A percentile compares a stretch with the other conserved stretches of the same genome.
These are phyloP conservation scores for Spisula solida DNA, from an alignment of 2,888 invertebrate species.

Conservation along the genomic window DNA sequence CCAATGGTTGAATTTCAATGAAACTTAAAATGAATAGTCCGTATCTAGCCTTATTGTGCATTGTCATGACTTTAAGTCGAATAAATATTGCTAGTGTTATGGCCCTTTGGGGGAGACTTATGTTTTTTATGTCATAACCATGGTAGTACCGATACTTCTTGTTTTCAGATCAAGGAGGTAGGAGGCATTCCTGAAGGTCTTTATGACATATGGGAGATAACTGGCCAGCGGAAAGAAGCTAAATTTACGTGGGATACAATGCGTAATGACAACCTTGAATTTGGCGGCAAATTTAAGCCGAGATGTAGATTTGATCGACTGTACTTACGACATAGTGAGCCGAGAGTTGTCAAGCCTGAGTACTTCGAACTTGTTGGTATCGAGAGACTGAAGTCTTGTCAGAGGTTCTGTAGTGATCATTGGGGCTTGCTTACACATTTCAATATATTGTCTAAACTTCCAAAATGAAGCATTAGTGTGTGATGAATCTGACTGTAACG, in stretches of 20 bases:
- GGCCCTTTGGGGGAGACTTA: too few species aligned
- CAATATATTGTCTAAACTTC: conserved; percentile 71
- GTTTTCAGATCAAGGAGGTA: conserved; percentile 83
- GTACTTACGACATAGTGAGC: conserved; percentile 86
- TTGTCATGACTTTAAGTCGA: too few species aligned
- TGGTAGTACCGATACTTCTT: background rate
- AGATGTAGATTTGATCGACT: conserved; percentile 89
- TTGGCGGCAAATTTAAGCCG: conserved; percentile 86
- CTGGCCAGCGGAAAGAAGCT: conserved; percentile 89
- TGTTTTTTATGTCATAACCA: too few species aligned
- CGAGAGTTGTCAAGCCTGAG: conserved; percentile 84
- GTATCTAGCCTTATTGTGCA: too few species aligned
- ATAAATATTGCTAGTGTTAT: too few species aligned
- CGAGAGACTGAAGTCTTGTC: conserved; percentile 88
- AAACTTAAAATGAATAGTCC: too few species aligned
- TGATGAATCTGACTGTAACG: background rate
- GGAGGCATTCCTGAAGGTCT: conserved; percentile 88
- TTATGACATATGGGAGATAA: conserved; percentile 89
- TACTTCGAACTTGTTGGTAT: conserved; percentile 89
- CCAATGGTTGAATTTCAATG: too few species aligned
- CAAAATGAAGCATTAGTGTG: conserved; percentile 34
- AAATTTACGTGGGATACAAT: conserved; percentile 90
- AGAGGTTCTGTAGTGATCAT: conserved; percentile 89
- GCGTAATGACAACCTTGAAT: conserved; percentile 89
- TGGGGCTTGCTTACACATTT: conserved; percentile 89